Base-by-base conservation (phyloP, 2,113 vertebrate species). In the Centropus unirufus region DNA sequence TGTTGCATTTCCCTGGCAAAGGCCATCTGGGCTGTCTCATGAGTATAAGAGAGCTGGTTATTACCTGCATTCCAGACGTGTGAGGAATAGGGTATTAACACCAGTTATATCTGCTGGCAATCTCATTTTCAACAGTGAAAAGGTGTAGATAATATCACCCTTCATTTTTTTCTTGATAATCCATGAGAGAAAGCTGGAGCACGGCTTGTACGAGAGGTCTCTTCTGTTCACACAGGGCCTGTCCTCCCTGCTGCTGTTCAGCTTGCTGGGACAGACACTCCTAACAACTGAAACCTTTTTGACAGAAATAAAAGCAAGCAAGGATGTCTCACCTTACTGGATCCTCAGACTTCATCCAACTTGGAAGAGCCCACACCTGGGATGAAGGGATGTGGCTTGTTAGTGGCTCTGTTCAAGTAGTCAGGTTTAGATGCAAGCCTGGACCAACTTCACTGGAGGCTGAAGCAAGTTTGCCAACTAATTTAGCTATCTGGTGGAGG, bases 371-470 rank as follows among this genome's bases (percentile, higher is more conserved):
- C n/a, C 51, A 40, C 23, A 42, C 29, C 8, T 52, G 47, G 49
- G 61, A 34, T 66, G 39, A 51, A 36, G 80, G 66, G 57, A 46
- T 1, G 1, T 1, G 12, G 30, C 11, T 90, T 63, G 6, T 6
- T 52, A 57, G 42, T 67, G 47, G 42, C 23, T 82, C 36, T 62
- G 40, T 32, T 91, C 54, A 80, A 73, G 34, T 16, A 47, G 26
- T 22, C 34, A 55, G 9, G 22, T 46, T 73, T 64, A 62, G 54
- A 30, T 49, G 22, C 32, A 47, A 95, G n/a, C 14, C 32, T 0
- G 0, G 40, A 23, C 34, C 59, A 8, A 0, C 0, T 52, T 68
- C 40, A 57, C 5, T 1, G 1, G 6, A 57, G 15, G 58, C 57
- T 68, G 67, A 83, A 83, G 54, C 34, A 73, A 18, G 63, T 64